These are phyloP conservation scores for Stegastes partitus DNA, from an alignment of 2,113 vertebrate genomes.

Conservation along the genomic window DNA sequence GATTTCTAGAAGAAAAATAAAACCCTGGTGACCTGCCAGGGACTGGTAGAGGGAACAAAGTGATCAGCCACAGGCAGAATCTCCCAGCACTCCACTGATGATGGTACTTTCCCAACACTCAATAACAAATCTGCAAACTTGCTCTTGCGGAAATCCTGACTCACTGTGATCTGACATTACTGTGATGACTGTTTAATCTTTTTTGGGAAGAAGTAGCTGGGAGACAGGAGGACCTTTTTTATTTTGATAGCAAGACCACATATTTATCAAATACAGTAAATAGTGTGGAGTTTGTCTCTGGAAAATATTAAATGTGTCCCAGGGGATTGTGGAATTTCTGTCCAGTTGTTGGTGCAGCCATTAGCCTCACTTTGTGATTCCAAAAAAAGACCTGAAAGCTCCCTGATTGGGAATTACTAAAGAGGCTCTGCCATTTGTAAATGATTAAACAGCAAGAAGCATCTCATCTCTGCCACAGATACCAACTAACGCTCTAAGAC, in stretches of 20 bases:
- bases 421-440: slow-evolving; percentile 26
- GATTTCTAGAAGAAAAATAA: slow-evolving; percentile 6
- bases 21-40: not conserved
- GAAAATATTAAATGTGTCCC: slow-evolving; percentile 10
- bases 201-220: slow-evolving; percentile 2
- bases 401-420: slow-evolving; percentile 6
- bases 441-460: slow-evolving; percentile 42
- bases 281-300: not conserved
- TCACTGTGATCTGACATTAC: slow-evolving; percentile 10
- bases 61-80: not conserved
- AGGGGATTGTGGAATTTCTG: not conserved
- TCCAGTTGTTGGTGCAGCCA: not conserved
- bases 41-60: not conserved
- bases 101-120: slow-evolving; percentile 12
- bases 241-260: not conserved
- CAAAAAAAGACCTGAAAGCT: slow-evolving; percentile 6
- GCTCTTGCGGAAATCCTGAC: not conserved
- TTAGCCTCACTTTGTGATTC: not conserved
- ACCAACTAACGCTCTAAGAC: not conserved
- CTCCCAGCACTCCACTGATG: not conserved
- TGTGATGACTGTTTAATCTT: not conserved
- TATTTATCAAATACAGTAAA: not conserved
- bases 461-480: not conserved
- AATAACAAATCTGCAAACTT: not conserved
- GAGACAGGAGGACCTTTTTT: not conserved